Percentiles rank a stretch among this genome's conserved stretches.
phyloP scores from a whole-genome alignment of 2,797 vertebrate species.

The Leptodactylus fallax region DNA sequence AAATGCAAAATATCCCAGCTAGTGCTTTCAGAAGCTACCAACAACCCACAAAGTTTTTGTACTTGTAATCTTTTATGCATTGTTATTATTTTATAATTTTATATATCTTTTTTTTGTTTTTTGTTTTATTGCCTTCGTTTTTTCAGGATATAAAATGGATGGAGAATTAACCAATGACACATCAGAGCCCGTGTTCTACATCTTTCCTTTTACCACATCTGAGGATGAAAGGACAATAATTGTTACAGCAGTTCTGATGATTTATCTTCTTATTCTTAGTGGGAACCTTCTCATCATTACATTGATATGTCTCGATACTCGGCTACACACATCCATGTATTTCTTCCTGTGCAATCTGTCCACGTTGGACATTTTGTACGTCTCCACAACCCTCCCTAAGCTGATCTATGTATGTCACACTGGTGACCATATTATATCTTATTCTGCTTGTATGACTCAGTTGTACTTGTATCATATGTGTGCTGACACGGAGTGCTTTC shows the following conservation, averaged over 20 bases:
- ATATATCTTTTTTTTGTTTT: too few relatives aligned
- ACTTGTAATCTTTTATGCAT: too few relatives aligned
- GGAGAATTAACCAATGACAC: neutral
- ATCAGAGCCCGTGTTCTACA: neutral
- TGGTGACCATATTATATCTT: conserved; percentile 61
- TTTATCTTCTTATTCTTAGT: neutral
- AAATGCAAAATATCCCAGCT: too few relatives aligned
- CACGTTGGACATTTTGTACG: conserved; percentile 18
- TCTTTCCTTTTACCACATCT: neutral
- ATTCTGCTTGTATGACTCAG: conserved; percentile 2
- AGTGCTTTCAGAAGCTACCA: too few relatives aligned
- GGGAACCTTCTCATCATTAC: conserved; percentile 29
- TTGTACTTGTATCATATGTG: conserved; percentile 19
- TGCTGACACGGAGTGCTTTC: conserved; percentile 49
- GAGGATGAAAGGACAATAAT: neutral
- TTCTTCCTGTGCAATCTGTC: conserved; percentile 14
- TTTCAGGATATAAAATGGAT: neutral
- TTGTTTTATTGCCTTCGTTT: neutral
- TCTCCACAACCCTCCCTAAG: conserved; percentile 30
- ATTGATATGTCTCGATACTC: neutral
- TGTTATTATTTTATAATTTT: too few relatives aligned
- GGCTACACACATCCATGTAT: conserved; percentile 15
- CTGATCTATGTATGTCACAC: neutral
- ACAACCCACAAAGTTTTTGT: too few relatives aligned
- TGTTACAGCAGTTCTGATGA: neutral